Conservation (phyloP, 2,113 vertebrate species). For the Xyrauchen texanus region DNA sequence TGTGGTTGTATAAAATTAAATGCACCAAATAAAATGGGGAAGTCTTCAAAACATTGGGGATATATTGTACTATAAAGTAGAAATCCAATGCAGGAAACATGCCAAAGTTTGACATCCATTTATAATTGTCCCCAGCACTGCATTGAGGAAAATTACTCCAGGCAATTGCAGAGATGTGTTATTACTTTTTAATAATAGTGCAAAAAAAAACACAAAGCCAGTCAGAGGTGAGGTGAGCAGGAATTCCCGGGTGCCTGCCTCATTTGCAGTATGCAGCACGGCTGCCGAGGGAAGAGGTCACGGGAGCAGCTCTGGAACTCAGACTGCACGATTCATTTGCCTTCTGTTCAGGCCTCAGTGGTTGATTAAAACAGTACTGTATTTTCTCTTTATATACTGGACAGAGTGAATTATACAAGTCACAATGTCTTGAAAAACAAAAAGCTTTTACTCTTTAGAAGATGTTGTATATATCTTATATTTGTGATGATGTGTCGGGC, state of each 20-base stretch:
- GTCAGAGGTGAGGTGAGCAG: conserved; percentile 28
- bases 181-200: conserved; percentile 40
- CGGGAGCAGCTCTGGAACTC: conserved; percentile 19
- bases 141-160: conserved; percentile 21
- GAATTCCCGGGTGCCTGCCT: conserved; percentile 8
- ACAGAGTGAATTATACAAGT: conserved; percentile 19
- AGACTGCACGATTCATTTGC: conserved; percentile 17
- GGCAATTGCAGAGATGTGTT: conserved; percentile 24
- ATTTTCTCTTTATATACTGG: conserved; percentile 23
- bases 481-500: background rate
- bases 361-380: conserved; percentile 15
- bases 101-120: background rate
- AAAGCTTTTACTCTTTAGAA: background rate
- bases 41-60: background rate
- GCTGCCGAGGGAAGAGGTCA: conserved; percentile 30
- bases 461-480: conserved; percentile 4
- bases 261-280: conserved; percentile 9
- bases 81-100: background rate
- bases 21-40: background rate
- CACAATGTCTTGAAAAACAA: background rate
- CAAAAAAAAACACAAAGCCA: conserved; percentile 8
- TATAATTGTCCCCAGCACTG: conserved; percentile 9
- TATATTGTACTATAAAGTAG: background rate
- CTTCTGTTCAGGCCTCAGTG: conserved; percentile 26
- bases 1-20: background rate